These are phyloP conservation scores for Spatula versicolor DNA, from an alignment of 2,797 vertebrate species.

Conservation along the genomic window DNA sequence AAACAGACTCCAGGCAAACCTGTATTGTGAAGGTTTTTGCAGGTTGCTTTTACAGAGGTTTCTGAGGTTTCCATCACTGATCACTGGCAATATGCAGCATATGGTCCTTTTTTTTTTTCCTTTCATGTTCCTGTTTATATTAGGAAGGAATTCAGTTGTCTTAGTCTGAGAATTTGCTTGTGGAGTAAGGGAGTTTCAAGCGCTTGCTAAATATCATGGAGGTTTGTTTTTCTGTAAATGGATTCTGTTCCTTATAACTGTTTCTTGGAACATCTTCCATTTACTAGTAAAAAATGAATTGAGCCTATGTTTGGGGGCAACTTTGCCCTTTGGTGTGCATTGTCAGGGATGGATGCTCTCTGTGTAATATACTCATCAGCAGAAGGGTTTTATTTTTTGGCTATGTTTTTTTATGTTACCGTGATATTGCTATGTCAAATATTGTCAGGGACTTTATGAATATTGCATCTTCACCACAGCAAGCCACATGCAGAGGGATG, in stretches of 20 bases:
- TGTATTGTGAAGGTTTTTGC: neutral
- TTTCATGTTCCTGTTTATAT: neutral
- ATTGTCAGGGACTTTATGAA: rapidly evolving
- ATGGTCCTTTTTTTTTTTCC: neutral
- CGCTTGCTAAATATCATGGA: neutral
- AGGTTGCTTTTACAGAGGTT: neutral
- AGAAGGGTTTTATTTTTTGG: neutral
- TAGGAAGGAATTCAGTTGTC: neutral
- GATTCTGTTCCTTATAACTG: neutral
- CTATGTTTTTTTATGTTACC: neutral
- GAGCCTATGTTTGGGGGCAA: neutral
- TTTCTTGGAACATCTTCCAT: neutral
- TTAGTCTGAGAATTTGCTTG: neutral
- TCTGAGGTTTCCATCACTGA: neutral
- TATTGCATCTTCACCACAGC: neutral
- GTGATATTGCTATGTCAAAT: neutral
- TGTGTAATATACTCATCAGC: neutral
- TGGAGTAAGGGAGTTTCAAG: neutral
- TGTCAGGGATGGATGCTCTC: neutral
- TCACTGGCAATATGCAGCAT: neutral
- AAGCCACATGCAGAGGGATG: neutral
- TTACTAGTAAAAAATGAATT: neutral
- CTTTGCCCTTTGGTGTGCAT: neutral
- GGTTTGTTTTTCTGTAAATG: neutral
- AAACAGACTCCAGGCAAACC: neutral